Base-by-base conservation (phyloP, 92 coral and sea anemone genomes). In the Zoanthus solanderi region DNA sequence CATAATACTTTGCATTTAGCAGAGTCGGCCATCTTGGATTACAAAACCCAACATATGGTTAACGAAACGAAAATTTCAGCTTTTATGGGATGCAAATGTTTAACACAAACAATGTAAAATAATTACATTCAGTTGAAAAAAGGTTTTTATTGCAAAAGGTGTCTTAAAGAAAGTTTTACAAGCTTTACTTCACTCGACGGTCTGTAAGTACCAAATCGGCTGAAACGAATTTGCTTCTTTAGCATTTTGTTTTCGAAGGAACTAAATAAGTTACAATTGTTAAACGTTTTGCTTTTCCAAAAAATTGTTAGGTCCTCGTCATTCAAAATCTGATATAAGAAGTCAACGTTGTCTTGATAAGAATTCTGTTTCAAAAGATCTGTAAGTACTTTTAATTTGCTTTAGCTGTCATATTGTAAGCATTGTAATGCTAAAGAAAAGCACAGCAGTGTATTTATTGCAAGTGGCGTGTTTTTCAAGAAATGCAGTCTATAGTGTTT, bases 1-100 rank as follows among this genome's bases (percentile, higher is more conserved):
- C 85, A 83, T 83, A 57, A 83, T 83, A 61, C 65, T 83, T 83
- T 83, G 77, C 87, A 83, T 44, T 83, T 83, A 68, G 65, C 42
- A 83, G 77, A 83, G 78, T 66, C 76, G 77, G 78, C 87, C 87
- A 81, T 65, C 75, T 81, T 78, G 15, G 72, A 78, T 54, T 78
- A 78, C 84, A 78, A 78, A 53, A 63, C 71, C 71, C 84, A 56
- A 78, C 72, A 56, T 78, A 78, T 54, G 84, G 71, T 34, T 54
- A 54, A 78, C 84, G 53, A 54, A 78, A 78, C 84, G 71, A 56
- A 9, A 71, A 28, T 78, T 48, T 78, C 16, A 78, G 84, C 84
- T 78, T 78, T 54, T 14, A 54, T 78, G 84, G 72, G 32, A 78
- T 48, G 84, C 84, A 78, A 78, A 78, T 52, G 71, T 78, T 78